Percentiles rank a stretch among this genome's conserved stretches.
These are phyloP conservation scores for Bellardia pandia DNA, from an alignment of 2,888 invertebrate genomes.

Conservation along the genomic window DNA sequence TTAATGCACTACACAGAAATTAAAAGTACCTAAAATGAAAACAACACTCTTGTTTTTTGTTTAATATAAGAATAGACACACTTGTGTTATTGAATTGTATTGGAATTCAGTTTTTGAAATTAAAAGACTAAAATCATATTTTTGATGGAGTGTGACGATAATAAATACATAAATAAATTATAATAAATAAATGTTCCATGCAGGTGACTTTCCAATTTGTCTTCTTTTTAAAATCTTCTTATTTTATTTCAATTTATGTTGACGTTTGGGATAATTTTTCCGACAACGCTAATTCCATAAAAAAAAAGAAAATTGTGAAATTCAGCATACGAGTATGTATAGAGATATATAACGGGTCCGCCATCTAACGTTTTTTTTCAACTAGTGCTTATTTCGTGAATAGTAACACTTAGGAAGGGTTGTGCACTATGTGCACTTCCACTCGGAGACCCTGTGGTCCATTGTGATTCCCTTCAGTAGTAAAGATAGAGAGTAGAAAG, in stretches of 20 bases:
- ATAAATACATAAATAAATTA: not conserved
- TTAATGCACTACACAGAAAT: too few relatives aligned
- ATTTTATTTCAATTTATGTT: not conserved
- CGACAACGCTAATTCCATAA: conserved; percentile 38
- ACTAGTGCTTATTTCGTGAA: too few relatives aligned
- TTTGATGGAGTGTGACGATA: conserved; percentile 2
- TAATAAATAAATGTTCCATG: conserved; percentile 15
- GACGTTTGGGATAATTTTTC: not conserved
- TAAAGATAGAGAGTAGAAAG: too few relatives aligned
- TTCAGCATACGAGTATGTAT: not conserved
- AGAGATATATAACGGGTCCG: not conserved
- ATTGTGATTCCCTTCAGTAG: too few relatives aligned
- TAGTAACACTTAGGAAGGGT: too few relatives aligned
- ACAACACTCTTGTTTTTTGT: too few relatives aligned
- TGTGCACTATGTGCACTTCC: too few relatives aligned
- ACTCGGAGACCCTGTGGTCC: too few relatives aligned
- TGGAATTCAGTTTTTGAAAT: not conserved
- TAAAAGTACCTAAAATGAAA: too few relatives aligned
- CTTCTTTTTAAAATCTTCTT: not conserved
- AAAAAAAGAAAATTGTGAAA: conserved; percentile 14
- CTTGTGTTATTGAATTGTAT: not conserved
- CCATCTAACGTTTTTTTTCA: too few relatives aligned
- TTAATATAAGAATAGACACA: too few relatives aligned
- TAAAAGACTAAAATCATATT: not conserved
- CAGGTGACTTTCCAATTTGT: conserved; percentile 46